Percentiles rank a stretch among this genome's conserved stretches.
Evolutionary conservation across 2,797 vertebrate genomes (phyloP).

Genomic region (Syngnathus rostellatus): DNA sequence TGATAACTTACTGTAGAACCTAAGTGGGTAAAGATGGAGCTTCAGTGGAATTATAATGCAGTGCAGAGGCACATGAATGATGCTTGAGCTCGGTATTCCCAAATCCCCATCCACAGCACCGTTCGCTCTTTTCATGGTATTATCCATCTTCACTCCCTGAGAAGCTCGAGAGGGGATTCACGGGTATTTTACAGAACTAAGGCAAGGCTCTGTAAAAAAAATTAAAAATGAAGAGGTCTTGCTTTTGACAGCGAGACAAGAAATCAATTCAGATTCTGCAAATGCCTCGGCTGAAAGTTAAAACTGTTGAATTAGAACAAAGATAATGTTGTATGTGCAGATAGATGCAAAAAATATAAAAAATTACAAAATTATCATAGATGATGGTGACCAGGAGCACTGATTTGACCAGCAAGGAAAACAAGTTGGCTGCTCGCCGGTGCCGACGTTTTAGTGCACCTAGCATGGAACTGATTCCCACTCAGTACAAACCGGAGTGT

Average conservation of each 20-base stretch:
- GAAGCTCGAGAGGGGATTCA: constrained; percentile 16
- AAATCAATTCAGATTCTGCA: background rate
- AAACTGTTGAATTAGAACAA: background rate
- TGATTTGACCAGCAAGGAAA: too few species aligned
- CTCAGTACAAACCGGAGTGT: too few species aligned
- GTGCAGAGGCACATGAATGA: constrained; percentile 53
- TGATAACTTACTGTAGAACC: background rate
- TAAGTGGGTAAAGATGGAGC: constrained; percentile 35
- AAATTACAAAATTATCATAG: background rate
- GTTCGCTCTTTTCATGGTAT: constrained; percentile 55
- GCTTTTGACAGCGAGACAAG: background rate
- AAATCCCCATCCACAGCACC: constrained; percentile 58
- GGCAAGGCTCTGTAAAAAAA: background rate
- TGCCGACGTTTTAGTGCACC: too few species aligned
- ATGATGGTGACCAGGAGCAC: too few species aligned
- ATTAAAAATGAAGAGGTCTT: background rate
- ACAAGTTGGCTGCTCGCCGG: too few species aligned
- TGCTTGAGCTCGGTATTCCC: constrained; percentile 53
- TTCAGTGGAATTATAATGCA: constrained; percentile 55
- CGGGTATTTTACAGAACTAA: constrained; percentile 29
- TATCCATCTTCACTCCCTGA: constrained; percentile 50
- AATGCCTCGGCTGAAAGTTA: background rate
- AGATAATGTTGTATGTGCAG: background rate
- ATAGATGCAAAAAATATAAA: background rate
- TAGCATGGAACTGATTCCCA: too few species aligned